These are phyloP conservation scores for Luffia ferchaultella DNA, from an alignment of 2,888 invertebrate genomes.

Conservation along the genomic window DNA sequence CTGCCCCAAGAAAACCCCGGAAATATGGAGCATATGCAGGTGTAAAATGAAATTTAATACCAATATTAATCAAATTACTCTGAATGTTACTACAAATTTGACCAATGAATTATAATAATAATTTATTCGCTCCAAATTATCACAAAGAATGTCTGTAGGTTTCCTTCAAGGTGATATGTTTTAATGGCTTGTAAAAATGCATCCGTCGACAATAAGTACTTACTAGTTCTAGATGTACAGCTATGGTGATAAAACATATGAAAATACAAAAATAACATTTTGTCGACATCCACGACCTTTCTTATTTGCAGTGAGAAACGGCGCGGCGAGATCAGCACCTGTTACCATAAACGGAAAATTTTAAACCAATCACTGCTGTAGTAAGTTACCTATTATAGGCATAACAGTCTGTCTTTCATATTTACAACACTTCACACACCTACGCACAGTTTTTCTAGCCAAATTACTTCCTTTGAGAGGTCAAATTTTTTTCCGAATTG, in stretches of 20 bases:
- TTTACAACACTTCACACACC: constrained; percentile 6
- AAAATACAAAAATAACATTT: neutral
- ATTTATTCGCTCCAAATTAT: neutral
- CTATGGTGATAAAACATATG: neutral
- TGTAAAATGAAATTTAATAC: neutral
- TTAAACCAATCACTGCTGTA: neutral
- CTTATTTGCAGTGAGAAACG: neutral
- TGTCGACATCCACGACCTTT: neutral
- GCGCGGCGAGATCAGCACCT: neutral
- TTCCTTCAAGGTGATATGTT: neutral
- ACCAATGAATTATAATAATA: neutral
- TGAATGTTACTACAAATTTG: neutral
- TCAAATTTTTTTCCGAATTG: neutral
- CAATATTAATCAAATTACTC: neutral
- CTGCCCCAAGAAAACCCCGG: neutral
- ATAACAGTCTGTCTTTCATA: neutral
- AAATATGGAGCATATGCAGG: neutral
- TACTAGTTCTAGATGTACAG: neutral
- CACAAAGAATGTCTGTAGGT: neutral
- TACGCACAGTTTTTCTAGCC: constrained; percentile 2
- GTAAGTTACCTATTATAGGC: constrained; percentile 7
- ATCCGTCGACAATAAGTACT: neutral
- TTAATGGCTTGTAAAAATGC: neutral
- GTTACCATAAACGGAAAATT: neutral
- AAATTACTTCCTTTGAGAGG: constrained; percentile 1